Evolutionary conservation across 2,888 invertebrate species (phyloP).

Genomic region (Melinopterus prodromus): DNA sequence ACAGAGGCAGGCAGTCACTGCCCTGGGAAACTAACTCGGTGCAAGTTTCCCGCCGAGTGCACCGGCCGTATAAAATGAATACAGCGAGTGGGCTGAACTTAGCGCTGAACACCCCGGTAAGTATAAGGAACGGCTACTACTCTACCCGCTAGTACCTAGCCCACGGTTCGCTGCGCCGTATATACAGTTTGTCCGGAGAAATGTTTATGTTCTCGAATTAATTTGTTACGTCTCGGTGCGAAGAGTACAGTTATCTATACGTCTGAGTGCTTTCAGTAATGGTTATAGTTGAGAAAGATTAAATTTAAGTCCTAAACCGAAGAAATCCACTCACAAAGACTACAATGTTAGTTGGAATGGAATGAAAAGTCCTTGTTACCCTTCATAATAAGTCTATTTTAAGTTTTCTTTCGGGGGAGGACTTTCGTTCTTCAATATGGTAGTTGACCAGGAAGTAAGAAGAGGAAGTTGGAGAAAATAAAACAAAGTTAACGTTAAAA

Average conservation of each 20-base stretch:
- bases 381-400: too few species aligned
- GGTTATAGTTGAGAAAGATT: not conserved
- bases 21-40: too few species aligned
- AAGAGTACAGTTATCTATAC: not conserved
- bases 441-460: too few species aligned
- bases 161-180: not conserved
- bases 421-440: too few species aligned
- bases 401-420: too few species aligned
- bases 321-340: too few species aligned
- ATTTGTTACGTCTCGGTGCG: not conserved
- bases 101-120: not conserved
- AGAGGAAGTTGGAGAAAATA: too few species aligned
- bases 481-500: too few species aligned
- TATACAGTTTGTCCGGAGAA: not conserved
- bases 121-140: not conserved
- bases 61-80: not conserved
- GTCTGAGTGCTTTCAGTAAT: not conserved
- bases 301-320: too few species aligned
- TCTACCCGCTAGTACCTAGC: not conserved
- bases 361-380: too few species aligned
- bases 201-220: conserved; percentile 4
- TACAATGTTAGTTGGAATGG: too few species aligned
- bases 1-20: not conserved
- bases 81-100: not conserved
- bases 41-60: not conserved